Conservation (phyloP, 2,797 vertebrate species). For the Lutjanus argentimaculatus region DNA sequence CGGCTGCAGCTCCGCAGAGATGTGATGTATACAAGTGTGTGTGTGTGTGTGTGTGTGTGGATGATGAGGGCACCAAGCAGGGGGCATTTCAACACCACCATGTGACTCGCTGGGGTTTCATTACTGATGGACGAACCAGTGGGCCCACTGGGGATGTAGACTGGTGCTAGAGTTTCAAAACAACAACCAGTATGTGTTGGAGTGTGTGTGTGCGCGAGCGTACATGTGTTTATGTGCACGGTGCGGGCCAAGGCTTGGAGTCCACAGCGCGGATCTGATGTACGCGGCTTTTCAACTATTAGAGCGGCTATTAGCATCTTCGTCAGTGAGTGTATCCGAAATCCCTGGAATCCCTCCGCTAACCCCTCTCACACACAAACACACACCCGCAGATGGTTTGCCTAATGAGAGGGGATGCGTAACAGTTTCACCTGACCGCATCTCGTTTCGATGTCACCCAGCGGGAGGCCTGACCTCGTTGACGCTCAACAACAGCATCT, state of each 20-base stretch:
- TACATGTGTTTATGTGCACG: background rate
- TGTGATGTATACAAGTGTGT: slow-evolving; percentile 10
- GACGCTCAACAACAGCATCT: slow-evolving; percentile 34
- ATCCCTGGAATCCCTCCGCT: slow-evolving; percentile 13
- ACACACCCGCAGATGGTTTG: slow-evolving; percentile 33
- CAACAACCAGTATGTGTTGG: slow-evolving; percentile 45
- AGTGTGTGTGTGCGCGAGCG: background rate
- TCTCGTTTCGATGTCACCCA: slow-evolving; percentile 28
- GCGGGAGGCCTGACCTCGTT: slow-evolving; percentile 21
- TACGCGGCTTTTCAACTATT: slow-evolving; percentile 58
- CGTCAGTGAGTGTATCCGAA: slow-evolving; percentile 30
- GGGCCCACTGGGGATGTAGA: slow-evolving; percentile 44
- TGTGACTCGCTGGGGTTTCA: slow-evolving; percentile 62
- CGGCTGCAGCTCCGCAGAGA: background rate
- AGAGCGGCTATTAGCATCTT: slow-evolving; percentile 48
- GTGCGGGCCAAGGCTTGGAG: background rate
- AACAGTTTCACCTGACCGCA: slow-evolving; percentile 36
- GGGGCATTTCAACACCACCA: slow-evolving; percentile 71
- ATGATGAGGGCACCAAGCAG: slow-evolving; percentile 27
- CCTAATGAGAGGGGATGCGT: slow-evolving; percentile 43
- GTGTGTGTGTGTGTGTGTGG: slow-evolving; percentile 30
- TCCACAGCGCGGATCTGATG: slow-evolving; percentile 26
- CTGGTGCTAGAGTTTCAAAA: slow-evolving; percentile 75
- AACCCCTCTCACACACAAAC: slow-evolving; percentile 12
- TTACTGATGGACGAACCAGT: slow-evolving; percentile 60